A percentile compares a stretch with the other conserved stretches of the same genome.
Evolutionary conservation across 2,797 vertebrate species (phyloP).

Genomic region (Nannoperca australis): DNA sequence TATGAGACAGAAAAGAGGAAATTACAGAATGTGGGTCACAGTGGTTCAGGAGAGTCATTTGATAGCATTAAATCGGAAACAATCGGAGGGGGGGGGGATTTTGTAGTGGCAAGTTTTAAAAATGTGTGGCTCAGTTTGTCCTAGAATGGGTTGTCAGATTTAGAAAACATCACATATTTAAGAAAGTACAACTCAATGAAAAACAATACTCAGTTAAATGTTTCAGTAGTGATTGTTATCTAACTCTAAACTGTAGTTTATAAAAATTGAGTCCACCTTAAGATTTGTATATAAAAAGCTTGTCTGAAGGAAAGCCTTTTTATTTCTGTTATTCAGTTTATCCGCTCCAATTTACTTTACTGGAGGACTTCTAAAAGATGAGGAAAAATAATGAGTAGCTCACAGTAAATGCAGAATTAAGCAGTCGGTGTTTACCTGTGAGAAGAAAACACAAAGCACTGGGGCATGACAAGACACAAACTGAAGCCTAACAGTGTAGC

Average conservation of each 20-base stretch:
- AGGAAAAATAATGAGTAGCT: conserved; percentile 48
- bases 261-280: background rate
- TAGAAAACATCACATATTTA: no score
- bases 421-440: background rate
- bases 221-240: background rate
- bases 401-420: conserved; percentile 6
- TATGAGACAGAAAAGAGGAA: conserved; percentile 46
- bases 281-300: conserved; percentile 10
- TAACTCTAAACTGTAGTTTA: background rate
- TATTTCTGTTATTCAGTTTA: background rate
- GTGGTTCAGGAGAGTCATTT: conserved; percentile 8
- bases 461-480: conserved; percentile 5
- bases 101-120: background rate
- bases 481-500: background rate
- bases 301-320: background rate
- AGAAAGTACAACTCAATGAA: background rate
- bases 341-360: background rate
- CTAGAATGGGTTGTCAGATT: background rate
- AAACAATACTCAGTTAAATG: background rate
- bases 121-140: background rate
- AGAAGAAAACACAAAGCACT: conserved; percentile 34
- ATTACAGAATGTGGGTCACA: conserved; percentile 38
- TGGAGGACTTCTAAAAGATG: background rate
- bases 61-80: background rate
- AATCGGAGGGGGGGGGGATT: background rate